These are phyloP conservation scores for Nemopilema nomurai DNA, from an alignment of 30 jellyfish, hydroid and myxozoan genomes.

Conservation along the genomic window DNA sequence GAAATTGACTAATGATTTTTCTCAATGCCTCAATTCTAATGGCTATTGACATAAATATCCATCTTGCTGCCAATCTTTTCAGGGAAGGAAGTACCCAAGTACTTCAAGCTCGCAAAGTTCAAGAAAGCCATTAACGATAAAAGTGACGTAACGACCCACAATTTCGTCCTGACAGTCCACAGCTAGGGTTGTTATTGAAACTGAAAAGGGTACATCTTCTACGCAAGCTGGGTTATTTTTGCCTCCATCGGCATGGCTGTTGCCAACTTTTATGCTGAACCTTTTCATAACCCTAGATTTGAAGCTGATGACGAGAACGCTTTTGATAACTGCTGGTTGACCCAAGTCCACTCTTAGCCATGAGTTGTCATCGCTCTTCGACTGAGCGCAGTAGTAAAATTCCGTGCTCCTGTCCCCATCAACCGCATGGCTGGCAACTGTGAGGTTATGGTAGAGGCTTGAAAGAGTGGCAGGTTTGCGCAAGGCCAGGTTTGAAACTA, in stretches of 20 bases:
- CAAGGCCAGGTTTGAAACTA: not conserved
- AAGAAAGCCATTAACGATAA: not conserved
- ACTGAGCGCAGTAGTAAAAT: not conserved
- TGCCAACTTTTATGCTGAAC: constrained; percentile 11
- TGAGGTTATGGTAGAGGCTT: not conserved
- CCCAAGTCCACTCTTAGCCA: constrained; percentile 14
- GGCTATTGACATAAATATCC: too few species aligned
- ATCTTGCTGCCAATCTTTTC: not conserved
- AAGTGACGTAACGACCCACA: constrained; percentile 1
- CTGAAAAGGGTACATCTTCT: not conserved
- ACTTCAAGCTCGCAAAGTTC: constrained; percentile 25
- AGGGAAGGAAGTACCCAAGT: not conserved
- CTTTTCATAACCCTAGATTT: not conserved
- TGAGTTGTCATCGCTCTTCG: not conserved
- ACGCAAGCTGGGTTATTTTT: constrained; percentile 6
- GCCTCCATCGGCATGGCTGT: constrained; percentile 7
- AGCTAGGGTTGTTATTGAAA: not conserved
- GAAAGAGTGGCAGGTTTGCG: constrained; percentile 4
- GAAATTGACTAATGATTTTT: too few species aligned
- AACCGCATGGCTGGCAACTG: not conserved
- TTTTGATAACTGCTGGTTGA: not conserved
- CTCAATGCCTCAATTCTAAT: too few species aligned
- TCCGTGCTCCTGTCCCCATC: constrained; percentile 3
- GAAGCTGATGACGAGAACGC: not conserved
- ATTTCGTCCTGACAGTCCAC: not conserved